These are phyloP conservation scores for Sinhomidia bicolor DNA, from an alignment of 2,888 invertebrate species.

Conservation along the genomic window DNA sequence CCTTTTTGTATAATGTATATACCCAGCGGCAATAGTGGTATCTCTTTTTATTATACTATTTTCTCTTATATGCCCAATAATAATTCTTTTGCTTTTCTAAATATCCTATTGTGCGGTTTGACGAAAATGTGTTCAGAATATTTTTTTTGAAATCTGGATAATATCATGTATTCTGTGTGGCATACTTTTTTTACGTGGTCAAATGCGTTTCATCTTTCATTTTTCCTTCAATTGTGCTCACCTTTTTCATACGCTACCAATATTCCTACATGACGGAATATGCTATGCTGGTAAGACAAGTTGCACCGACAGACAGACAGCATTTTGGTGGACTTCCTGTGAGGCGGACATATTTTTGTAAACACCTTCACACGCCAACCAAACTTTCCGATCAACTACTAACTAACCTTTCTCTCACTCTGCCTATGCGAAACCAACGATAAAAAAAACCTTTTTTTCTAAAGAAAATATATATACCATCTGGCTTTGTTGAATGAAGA, in stretches of 20 bases:
- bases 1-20: not conserved
- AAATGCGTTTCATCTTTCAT: no score
- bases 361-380: not conserved
- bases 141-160: not conserved
- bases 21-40: not conserved
- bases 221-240: not conserved
- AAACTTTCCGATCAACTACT: not conserved
- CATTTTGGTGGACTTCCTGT: conserved; percentile 48
- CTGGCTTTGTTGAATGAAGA: not conserved
- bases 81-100: no score
- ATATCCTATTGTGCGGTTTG: no score
- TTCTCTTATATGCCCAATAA: no score
- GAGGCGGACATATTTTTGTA: conserved; percentile 1
- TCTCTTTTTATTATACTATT: no score
- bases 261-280: not conserved
- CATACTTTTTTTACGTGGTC: not conserved
- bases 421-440: no score
- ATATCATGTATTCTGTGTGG: conserved; percentile 7
- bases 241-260: not conserved
- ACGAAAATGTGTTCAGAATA: no score
- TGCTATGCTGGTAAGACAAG: no score
- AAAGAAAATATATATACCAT: no score
- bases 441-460: no score
- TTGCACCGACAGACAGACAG: not conserved
- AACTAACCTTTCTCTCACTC: not conserved